These are phyloP conservation scores for Mythimna lalbum DNA, from an alignment of 2,888 invertebrate genomes.

Conservation along the genomic window DNA sequence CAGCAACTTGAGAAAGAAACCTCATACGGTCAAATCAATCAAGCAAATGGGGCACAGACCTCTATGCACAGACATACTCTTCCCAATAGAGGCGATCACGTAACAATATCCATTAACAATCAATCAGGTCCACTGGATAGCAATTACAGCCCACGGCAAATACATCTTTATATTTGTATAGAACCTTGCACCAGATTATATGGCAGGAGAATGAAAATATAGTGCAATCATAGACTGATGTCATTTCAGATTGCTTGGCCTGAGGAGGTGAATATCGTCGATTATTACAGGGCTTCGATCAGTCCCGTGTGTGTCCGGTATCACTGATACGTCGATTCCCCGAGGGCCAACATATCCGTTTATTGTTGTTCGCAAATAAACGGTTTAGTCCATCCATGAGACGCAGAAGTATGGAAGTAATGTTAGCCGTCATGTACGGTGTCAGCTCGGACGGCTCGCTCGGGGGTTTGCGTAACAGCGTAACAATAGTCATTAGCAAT, in stretches of 20 bases:
- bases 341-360: conserved; percentile 78
- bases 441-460: conserved; percentile 76
- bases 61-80: conserved; percentile 64
- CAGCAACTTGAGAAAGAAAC: conserved; percentile 63
- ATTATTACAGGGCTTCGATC: conserved; percentile 75
- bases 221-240: conserved; percentile 76
- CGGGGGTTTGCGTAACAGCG: conserved; percentile 80
- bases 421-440: conserved; percentile 79
- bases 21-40: conserved; percentile 68
- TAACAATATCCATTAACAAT: conserved; percentile 81
- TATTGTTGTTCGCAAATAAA: conserved; percentile 82
- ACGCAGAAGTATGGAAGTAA: conserved; percentile 78
- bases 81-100: conserved; percentile 69
- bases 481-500: conserved; percentile 88
- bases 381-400: conserved; percentile 70
- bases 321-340: conserved; percentile 79
- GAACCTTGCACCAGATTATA: conserved; percentile 70
- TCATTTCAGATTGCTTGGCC: conserved; percentile 78
- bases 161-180: conserved; percentile 69
- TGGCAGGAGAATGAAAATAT: conserved; percentile 73
- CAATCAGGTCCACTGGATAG: conserved; percentile 73
- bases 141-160: conserved; percentile 72
- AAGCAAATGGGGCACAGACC: conserved; percentile 58
- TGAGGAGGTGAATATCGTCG: conserved; percentile 76
- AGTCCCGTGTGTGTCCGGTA: conserved; percentile 77